Evolutionary conservation across 1,140 invertebrate species (phyloP).

Genomic region (Cecropterus lyciades): DNA sequence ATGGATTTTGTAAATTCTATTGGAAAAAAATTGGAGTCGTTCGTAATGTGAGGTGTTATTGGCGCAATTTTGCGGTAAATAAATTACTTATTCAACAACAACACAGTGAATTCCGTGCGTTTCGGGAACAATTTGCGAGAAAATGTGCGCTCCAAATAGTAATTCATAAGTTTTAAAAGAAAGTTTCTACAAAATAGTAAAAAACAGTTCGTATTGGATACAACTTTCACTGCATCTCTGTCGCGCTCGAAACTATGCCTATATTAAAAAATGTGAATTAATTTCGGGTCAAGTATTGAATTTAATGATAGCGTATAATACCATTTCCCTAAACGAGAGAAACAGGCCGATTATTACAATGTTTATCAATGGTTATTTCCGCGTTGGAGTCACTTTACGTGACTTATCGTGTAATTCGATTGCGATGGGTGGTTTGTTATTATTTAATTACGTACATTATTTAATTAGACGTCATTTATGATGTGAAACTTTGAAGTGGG

Average conservation of each 20-base stretch:
- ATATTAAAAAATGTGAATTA: constrained; percentile 2
- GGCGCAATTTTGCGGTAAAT: constrained; percentile 41
- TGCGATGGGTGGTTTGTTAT: constrained; percentile 26
- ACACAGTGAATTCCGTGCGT: constrained; percentile 18
- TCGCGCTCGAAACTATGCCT: constrained; percentile 18
- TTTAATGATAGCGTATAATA: neutral
- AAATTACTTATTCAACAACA: constrained; percentile 35
- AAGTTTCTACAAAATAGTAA: constrained; percentile 6
- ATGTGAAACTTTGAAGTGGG: constrained; percentile 28
- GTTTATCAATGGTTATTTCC: constrained; percentile 31
- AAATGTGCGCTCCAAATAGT: neutral
- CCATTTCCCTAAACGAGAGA: constrained; percentile 9
- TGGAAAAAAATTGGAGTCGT: neutral
- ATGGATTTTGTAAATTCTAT: too few species aligned
- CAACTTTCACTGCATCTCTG: constrained; percentile 47
- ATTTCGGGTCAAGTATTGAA: neutral
- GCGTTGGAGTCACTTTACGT: constrained; percentile 24
- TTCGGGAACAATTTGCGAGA: neutral
- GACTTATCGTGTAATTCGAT: constrained; percentile 23
- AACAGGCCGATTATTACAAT: constrained; percentile 16
- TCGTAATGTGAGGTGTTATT: constrained; percentile 24
- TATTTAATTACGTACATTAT: constrained; percentile 26
- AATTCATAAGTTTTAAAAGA: neutral
- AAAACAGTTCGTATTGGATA: constrained; percentile 36
- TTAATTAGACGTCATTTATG: constrained; percentile 27